Base-by-base conservation (phyloP, 2,797 vertebrate species). In the Rhinella marina region DNA sequence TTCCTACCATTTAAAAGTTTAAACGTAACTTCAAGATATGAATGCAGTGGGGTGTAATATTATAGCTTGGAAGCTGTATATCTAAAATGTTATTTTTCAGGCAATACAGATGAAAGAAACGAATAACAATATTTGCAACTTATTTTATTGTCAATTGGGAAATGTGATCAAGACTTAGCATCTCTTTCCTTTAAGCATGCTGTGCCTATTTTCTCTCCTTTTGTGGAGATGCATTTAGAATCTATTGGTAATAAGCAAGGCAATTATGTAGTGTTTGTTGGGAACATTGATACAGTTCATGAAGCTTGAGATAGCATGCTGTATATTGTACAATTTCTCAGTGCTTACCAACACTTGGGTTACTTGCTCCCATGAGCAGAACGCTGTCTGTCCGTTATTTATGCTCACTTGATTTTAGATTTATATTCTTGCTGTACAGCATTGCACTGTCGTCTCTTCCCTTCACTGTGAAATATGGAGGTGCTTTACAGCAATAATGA, bases 321-420 rank as follows among this genome's bases (percentile, higher is more conserved):
- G 61, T 54, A 79, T 62, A 32, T 50, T 29, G 75, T 59, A 64
- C 25, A 64, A 79, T 78, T 78, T 78, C 61, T 76, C 84, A 80
- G 48, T 25, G 61, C 76, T 86, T 80, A 79, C 48, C 54, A 77
- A 48, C 81, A 77, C 72, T 79, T 78, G 82, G 52, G 52, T 88
- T 80, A 70, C 73, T 70, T 81, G 76, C 56, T 81, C 62, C 73
- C 59, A 17, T 72, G 87, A 70, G 62, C 82, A 72, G 76, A 27
- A 84, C 32, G 64, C 82, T 88, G 87, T 80, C 82, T 62, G 32
- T 56, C 56, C 16, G 76, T 88, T 85, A 80, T 88, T 78, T 85
- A 84, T 84, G 64, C 87, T 80, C 76, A 84, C 82, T 88, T 88
- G 87, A 88, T 72, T 85, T 80, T 61, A 73, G 82, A 80, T 88